Conservation (phyloP, 1,140 invertebrate genomes). For the Drosophila tristis region DNA sequence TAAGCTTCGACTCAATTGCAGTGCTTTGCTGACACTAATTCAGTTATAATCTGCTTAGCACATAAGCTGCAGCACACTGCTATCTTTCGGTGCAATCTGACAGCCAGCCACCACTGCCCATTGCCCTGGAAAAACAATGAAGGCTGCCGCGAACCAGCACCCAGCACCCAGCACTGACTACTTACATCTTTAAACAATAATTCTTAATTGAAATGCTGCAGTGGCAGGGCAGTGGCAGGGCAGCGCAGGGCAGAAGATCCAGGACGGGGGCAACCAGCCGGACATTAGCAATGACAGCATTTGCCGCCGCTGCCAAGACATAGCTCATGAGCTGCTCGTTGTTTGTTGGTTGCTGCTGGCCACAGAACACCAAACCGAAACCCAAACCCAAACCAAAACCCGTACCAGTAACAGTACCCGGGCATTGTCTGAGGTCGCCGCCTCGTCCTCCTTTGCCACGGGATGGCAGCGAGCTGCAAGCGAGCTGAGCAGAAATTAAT, state of each 20-base stretch:
- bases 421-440: conserved; percentile 45
- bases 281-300: conserved; percentile 75
- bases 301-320: conserved; percentile 42
- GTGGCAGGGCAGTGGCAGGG: conserved; percentile 46
- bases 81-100: neutral
- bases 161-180: conserved; percentile 35
- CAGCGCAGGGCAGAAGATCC: conserved; percentile 36
- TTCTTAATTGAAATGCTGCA: conserved; percentile 78
- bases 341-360: conserved; percentile 17
- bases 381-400: conserved; percentile 16
- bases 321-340: conserved; percentile 62
- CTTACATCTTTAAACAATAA: conserved; percentile 80
- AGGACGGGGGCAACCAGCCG: conserved; percentile 30
- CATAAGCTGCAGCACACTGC: conserved; percentile 22
- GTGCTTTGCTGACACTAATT: conserved; percentile 1
- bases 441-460: neutral
- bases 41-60: conserved; percentile 52
- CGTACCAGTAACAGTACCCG: conserved; percentile 10
- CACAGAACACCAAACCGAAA: conserved; percentile 43
- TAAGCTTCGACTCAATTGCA: too few relatives aligned
- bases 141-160: conserved; percentile 11
- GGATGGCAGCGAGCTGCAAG: conserved; percentile 61
- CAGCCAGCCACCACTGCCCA: too few relatives aligned
- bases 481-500: conserved; percentile 78
- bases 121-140: neutral